Evolutionary conservation across 2,113 vertebrate genomes (phyloP), one percentile per base, ranked within the genome.

Genomic region (Hippolais icterina): DNA sequence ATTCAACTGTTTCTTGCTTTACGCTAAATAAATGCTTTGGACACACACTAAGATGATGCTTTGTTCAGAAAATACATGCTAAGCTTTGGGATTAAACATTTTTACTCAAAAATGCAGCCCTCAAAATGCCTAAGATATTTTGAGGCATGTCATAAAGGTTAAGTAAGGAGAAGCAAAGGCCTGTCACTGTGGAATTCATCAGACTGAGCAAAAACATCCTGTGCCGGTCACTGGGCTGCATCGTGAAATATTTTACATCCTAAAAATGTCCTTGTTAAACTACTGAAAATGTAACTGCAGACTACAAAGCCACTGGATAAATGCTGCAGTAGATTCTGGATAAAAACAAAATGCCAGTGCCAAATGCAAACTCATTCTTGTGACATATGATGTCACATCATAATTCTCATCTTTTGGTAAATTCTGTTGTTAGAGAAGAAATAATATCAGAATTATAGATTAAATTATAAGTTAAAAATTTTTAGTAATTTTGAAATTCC

Each of bases 361-460:
- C 19, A 61, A 75, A 90, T 15, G 2, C 17, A 85, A 39, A 29
- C 15, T 50, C 12, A 50, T 54, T 71, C 14, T 20, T 78, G 18
- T 28, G 3, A 70, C 2, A 28, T 0, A 2, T 49, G 24, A 1
- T 42, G 28, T 46, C 59, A 5, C 10, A 41, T 25, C 9, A n/a
- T 41, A 12, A 9, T 54, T 10, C 20, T 53, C 15, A 42, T 25
- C 6, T 57, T 42, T 35, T n/a, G 10, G 10, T 39, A 64, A 89
- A 50, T 22, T 65, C 37, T 72, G 47, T 5, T 9, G 23, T 44
- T 78, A 78, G 10, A 41, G 46, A 49, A 3, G 1, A 41, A 70
- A 76, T 14, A 49, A 41, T 78, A 49, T 20, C 6, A 54, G 25
- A 75, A 83, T 39, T 83, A 16, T 63, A 47, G 39, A 53, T 39